Evolutionary conservation across 2,888 invertebrate genomes (phyloP), one percentile per base, ranked within the genome.

Genomic region (Sylvicola cinctus): DNA sequence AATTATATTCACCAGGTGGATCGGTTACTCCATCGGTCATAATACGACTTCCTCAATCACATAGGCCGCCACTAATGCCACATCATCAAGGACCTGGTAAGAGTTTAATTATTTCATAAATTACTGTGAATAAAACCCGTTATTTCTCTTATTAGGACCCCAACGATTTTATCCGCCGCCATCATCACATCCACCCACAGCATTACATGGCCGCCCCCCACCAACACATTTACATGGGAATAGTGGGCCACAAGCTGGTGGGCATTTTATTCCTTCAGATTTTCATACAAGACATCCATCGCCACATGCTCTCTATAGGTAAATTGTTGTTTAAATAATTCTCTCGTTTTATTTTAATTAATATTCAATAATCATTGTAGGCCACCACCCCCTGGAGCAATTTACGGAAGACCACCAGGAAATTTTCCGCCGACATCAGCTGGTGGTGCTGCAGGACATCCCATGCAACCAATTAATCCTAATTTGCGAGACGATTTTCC

Each of bases 1-100:
- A 63, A 42, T 57, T 63, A 3, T 66, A 63, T 40, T 58, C 63
- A 14, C 61, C 63, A 37, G 56, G 57, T 17, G 31, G 39, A 7
- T 40, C 35, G 28, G 36, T 61, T 2, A 58, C 63, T 23, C 60
- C 65, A 1, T 70, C 70, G 28, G 70, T 72, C 6, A 71, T 72
- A 31, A 70, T 69, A 7, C 58, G 70, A 42, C 68, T 72, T 66
- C 56, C 70, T 29, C 68, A 68, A 42, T 40, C 44, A 4, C 44
- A 43, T 12, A 20, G 44, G 20, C 32, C 39, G 33, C 35, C 42
- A 31, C 40, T 39, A 7, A n/a, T 25, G 7, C n/a, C 32, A 30
- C 29, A 3, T 6, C 29, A 29, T 6, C 14, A 29, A 8, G 11
- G 7, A 25, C n/a, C n/a, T n/a, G n/a, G n/a, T n/a, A n/a, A n/a